These are phyloP conservation scores for Amiota communis DNA, from an alignment of 2,888 invertebrate species.

Conservation along the genomic window DNA sequence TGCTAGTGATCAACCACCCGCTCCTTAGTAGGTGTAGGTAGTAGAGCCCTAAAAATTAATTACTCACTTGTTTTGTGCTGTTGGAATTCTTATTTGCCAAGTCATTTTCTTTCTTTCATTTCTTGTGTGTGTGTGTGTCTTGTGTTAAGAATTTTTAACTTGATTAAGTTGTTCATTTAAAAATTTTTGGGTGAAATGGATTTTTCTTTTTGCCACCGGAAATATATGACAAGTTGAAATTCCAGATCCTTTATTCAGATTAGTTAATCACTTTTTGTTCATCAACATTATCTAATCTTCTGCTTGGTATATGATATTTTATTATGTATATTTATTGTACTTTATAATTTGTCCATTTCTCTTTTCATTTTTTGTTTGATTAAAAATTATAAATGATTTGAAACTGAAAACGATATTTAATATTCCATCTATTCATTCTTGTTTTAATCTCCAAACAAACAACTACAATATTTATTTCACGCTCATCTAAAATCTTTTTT, in stretches of 20 bases:
- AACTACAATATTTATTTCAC: conserved; percentile 17
- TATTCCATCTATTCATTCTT: neutral
- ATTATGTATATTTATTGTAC: conserved; percentile 2
- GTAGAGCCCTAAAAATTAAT: conserved; percentile 27
- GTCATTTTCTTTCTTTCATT: neutral
- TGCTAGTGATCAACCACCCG: neutral
- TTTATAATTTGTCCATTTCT: neutral
- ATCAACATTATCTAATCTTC: neutral
- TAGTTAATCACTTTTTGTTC: too few relatives aligned
- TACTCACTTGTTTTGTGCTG: conserved; percentile 27
- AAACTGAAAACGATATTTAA: conserved; percentile 1
- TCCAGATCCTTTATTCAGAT: too few relatives aligned
- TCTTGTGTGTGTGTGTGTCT: neutral
- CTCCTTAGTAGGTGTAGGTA: conserved; percentile 1
- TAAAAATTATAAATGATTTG: conserved; percentile 9
- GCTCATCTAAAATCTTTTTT: neutral
- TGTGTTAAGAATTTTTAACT: neutral
- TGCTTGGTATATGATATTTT: too few relatives aligned
- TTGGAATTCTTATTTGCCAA: conserved; percentile 7
- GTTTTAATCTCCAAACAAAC: conserved; percentile 4
- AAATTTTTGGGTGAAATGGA: neutral
- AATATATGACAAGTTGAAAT: neutral
- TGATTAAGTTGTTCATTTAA: conserved; percentile 25
- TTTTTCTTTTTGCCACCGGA: conserved; percentile 15
- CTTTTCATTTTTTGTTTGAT: neutral